phyloP scores from a whole-genome alignment of 2,888 invertebrate genomes.

The Leucoma salicis region DNA sequence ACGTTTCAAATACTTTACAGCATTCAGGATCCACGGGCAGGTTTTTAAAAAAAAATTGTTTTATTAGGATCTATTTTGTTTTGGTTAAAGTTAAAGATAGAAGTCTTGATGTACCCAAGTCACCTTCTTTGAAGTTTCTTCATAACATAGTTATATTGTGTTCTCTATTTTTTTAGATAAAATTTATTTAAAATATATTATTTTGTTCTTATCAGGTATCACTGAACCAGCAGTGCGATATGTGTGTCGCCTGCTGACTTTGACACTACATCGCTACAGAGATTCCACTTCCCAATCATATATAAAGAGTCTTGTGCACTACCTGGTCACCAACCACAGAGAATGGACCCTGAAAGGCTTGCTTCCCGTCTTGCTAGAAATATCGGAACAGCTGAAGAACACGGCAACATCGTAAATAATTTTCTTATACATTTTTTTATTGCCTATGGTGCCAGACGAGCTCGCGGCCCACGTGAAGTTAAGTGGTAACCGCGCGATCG shows the following conservation, averaged over 20 bases:
- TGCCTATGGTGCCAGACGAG: too few relatives aligned
- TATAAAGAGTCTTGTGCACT: conserved; percentile 86
- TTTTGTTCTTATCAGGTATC: conserved; percentile 84
- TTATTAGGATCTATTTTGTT: too few relatives aligned
- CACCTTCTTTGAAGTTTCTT: too few relatives aligned
- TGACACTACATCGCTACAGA: conserved; percentile 90
- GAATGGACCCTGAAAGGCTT: conserved; percentile 87
- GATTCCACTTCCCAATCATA: conserved; percentile 90
- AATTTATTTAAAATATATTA: not conserved
- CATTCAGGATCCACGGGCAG: too few relatives aligned
- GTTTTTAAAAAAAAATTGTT: too few relatives aligned
- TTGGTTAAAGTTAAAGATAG: too few relatives aligned
- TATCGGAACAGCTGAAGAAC: conserved; percentile 84
- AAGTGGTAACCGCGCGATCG: too few relatives aligned
- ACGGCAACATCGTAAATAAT: conserved; percentile 85
- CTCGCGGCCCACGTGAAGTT: too few relatives aligned
- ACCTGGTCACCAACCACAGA: conserved; percentile 85
- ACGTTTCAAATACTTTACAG: too few relatives aligned
- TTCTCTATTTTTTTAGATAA: too few relatives aligned
- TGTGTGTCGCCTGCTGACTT: conserved; percentile 88
- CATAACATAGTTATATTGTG: too few relatives aligned
- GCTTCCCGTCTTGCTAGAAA: conserved; percentile 83
- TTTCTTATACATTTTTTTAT: not conserved
- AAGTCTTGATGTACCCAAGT: too few relatives aligned
- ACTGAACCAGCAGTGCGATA: conserved; percentile 89